Evolutionary conservation across 2,113 vertebrate genomes (phyloP), one percentile per base, ranked within the genome.

Genomic region (Corvus moneduloides): DNA sequence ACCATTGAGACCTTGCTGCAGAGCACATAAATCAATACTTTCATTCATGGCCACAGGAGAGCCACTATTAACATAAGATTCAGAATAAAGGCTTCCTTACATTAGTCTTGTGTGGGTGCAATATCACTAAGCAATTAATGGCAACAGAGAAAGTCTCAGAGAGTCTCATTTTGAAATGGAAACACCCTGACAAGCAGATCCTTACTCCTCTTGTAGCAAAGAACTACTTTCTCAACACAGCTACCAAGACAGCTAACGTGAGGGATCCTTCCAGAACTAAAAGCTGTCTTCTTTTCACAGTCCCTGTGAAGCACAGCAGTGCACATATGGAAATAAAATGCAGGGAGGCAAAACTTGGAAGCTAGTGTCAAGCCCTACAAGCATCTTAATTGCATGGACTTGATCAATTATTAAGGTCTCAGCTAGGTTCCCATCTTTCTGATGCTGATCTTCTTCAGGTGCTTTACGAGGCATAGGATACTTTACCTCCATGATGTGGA

Each of bases 381-480:
- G 19, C 22, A 44, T 7, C 12, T 68, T n/a, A 55, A 72, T 5
- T 46, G 20, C 0, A 0, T 55, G 32, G 51, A 66, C 55, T 56
- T 26, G 19, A 41, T 9, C 19, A 58, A 23, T 15, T 41, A 4
- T 27, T 64, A 9, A 22, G 43, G 82, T 69, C 22, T 26, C 10
- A 28, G 2, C 8, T 19, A 61, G 23, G 22, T 56, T 87, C 16
- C 30, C 20, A 10, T 76, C 37, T 66, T 89, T 71, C 59, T 71
- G 26, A 28, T 62, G 28, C 1, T 61, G 15, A 56, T 61, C 18
- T 67, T 28, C 28, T 67, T 72, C 19, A 37, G 59, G 13, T 6
- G 5, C 18, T 80, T 90, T 74, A 41, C 0, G 1, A 83, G 30
- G 32, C 8, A 20, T 13, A 16, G 54, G 43, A 71, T 73, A 39